Evolutionary conservation across 2,888 invertebrate genomes (phyloP).

Genomic region (Pegoplata infirma): DNA sequence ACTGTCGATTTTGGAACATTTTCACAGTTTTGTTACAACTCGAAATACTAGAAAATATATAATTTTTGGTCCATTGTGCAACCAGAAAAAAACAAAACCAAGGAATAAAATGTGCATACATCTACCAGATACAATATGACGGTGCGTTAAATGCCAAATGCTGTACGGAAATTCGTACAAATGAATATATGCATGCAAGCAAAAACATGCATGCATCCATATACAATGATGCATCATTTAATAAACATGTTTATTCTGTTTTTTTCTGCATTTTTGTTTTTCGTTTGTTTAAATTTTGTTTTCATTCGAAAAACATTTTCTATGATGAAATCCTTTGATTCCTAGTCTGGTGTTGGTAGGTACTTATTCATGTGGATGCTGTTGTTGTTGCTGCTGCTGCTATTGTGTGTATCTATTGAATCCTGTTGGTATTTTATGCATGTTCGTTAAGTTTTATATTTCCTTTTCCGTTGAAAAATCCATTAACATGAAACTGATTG

Average conservation of each 20-base stretch:
- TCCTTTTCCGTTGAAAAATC: constrained; percentile 38
- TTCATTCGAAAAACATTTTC: constrained; percentile 18
- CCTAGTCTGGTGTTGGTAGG: not conserved
- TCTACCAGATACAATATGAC: not conserved
- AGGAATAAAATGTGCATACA: not conserved
- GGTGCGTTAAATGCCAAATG: constrained; percentile 29
- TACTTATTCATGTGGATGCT: not conserved
- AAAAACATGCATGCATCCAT: not conserved
- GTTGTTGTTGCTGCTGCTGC: constrained; percentile 4
- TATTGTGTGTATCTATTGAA: constrained; percentile 11
- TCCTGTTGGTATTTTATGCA: constrained; percentile 40
- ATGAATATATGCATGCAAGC: not conserved
- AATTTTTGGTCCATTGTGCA: not conserved
- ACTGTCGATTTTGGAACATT: no score
- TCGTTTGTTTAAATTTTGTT: not conserved
- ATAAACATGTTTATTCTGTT: not conserved
- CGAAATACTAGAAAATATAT: no score
- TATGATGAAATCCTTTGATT: constrained; percentile 19
- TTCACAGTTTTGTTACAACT: no score
- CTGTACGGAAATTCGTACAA: constrained; percentile 3
- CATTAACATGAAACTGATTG: constrained; percentile 36
- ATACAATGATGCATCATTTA: constrained; percentile 4
- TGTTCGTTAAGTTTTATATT: constrained; percentile 49
- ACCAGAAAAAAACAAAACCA: not conserved
- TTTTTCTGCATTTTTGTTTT: not conserved